Evolutionary conservation across 2,888 invertebrate genomes (phyloP), one percentile per base, ranked within the genome.

Genomic region (Ptychoptera albimana): DNA sequence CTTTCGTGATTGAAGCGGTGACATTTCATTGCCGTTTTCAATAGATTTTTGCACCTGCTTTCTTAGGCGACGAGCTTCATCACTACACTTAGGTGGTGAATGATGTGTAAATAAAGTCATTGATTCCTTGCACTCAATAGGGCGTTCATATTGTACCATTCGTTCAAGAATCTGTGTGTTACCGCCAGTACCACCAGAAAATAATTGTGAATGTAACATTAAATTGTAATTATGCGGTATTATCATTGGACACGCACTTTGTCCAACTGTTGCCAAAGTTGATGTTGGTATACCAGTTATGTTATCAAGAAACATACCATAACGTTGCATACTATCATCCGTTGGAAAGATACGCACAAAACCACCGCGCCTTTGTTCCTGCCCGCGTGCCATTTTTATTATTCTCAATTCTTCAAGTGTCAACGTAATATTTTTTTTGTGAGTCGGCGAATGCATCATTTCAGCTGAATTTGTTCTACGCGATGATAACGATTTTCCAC

Each of bases 331-430:
- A 14, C 86, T 82, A 61, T 89, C 88, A 49, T 81, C 75, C 15
- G 87, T 82, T 14, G 93, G 93, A 66, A 91, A 93, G 54, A 93
- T 87, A 40, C 91, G 67, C 9, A 92, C 84, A 67, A 85, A 93
- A 30, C 92, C 92, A 2, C 89, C 89, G 23, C 86, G 69, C 2
- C 92, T 69, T 15, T 77, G 75, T 63, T 86, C 84, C 63, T 93
- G 91, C 39, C 81, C 75, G 50, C 77, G 74, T 23, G 81, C 78
- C 35, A 78, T 75, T 4, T 80, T 73, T 48, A 91, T 72, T 39
- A 91, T 74, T 44, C 83, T 72, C 52, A 77, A 71, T 63, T 91
- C 91, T 58, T 91, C 91, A 10, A 77, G 68, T 8, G 79, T 81
- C 14, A 87, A 66, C 8, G 38, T 9, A 16, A 15, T 15, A 14